A percentile compares a stretch with the other conserved stretches of the same genome.
These are phyloP conservation scores for Mesocricetus auratus DNA, from an alignment of 2,113 vertebrate genomes.

Conservation along the genomic window DNA sequence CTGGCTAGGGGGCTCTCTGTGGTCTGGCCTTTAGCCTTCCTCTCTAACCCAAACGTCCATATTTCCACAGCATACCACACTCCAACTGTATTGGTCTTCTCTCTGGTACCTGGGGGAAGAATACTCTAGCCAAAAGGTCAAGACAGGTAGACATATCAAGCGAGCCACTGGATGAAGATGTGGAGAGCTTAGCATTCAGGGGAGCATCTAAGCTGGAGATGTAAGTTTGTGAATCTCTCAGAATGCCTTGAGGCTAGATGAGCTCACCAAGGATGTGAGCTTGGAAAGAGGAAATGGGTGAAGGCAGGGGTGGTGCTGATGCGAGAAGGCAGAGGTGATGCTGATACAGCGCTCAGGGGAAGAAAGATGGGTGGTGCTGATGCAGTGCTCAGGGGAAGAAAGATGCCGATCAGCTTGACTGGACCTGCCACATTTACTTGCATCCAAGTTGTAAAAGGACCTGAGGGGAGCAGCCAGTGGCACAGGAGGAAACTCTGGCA, in stretches of 20 bases:
- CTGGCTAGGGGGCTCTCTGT: background rate
- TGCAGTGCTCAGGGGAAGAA: background rate
- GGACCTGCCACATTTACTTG: background rate
- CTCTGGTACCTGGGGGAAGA: background rate
- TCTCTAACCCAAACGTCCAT: background rate
- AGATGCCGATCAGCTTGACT: background rate
- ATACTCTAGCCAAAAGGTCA: background rate
- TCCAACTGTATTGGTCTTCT: background rate
- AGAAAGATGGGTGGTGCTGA: background rate
- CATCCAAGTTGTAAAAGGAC: background rate
- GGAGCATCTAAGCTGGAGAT: background rate
- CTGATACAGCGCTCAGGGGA: background rate
- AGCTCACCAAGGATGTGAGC: background rate
- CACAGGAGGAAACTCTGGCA: background rate
- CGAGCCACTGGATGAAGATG: background rate
- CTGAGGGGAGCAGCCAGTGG: background rate
- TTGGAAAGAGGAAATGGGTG: background rate
- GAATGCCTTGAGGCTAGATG: background rate
- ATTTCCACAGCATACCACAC: background rate
- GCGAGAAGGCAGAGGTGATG: too few species aligned
- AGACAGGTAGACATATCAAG: background rate
- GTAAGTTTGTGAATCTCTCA: background rate
- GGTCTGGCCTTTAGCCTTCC: background rate
- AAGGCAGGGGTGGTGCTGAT: background rate
- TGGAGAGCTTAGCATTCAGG: background rate